These are phyloP conservation scores for Muricea muricata DNA, from an alignment of 92 coral and sea anemone genomes.

Conservation along the genomic window DNA sequence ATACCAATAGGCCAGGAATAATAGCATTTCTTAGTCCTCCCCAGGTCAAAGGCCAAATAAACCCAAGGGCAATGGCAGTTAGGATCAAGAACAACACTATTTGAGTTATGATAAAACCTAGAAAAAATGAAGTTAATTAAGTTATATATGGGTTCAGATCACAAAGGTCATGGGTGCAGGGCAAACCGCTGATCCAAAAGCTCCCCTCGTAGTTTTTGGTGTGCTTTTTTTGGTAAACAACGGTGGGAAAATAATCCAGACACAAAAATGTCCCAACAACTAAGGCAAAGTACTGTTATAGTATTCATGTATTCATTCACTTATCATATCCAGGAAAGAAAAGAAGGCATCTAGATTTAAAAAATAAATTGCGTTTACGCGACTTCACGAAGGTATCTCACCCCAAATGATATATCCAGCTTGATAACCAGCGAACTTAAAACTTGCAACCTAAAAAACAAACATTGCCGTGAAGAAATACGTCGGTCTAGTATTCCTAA, in stretches of 20 bases:
- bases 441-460: conserved; percentile 64
- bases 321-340: neutral
- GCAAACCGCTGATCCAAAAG: too few relatives aligned
- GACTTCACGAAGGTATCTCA: too few relatives aligned
- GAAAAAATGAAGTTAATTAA: neutral
- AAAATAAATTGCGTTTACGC: too few relatives aligned
- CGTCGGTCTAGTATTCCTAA: too few relatives aligned
- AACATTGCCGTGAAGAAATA: neutral
- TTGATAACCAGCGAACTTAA: conserved; percentile 77
- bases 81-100: conserved; percentile 29
- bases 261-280: too few relatives aligned
- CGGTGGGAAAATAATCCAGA: too few relatives aligned
- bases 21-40: conserved; percentile 48
- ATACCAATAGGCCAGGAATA: neutral
- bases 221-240: too few relatives aligned
- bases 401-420: conserved; percentile 75
- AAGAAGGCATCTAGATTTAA: too few relatives aligned
- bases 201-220: too few relatives aligned
- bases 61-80: conserved; percentile 54
- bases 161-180: too few relatives aligned
- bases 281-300: too few relatives aligned
- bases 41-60: conserved; percentile 62
- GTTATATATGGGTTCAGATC: too few relatives aligned
- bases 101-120: conserved; percentile 50
- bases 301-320: neutral